Percentiles rank a stretch among this genome's conserved stretches.
phyloP scores from a whole-genome alignment of 2,888 invertebrate species.

The Allygus modestus region DNA sequence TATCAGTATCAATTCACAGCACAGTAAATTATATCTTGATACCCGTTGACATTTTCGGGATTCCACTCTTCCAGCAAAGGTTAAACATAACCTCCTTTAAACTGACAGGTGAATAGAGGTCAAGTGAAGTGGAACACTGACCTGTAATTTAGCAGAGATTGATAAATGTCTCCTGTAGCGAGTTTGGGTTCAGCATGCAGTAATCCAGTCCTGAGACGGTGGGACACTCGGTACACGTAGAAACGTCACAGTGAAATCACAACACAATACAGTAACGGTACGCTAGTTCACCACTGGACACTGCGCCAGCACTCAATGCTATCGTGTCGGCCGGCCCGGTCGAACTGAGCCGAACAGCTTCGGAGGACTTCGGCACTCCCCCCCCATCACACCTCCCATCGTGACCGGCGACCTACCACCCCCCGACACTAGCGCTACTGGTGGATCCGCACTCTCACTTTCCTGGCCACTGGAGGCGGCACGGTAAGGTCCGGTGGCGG shows the following conservation, averaged over 20 bases:
- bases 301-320: background rate
- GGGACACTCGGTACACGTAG: background rate
- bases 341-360: slow-evolving; percentile 1
- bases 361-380: background rate
- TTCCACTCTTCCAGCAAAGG: background rate
- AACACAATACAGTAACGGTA: slow-evolving; percentile 15
- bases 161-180: background rate
- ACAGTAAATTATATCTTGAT: background rate
- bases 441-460: slow-evolving; percentile 14
- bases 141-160: slow-evolving; percentile 26
- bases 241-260: background rate
- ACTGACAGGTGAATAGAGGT: slow-evolving; percentile 11
- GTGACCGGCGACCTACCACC: background rate
- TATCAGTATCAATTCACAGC: background rate
- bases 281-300: background rate
- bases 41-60: background rate
- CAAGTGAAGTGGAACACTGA: background rate
- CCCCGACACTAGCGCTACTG: slow-evolving; percentile 19
- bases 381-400: too few relatives aligned
- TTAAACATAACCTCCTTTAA: slow-evolving; percentile 24
- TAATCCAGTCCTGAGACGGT: background rate
- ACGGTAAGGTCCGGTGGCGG: background rate
- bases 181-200: background rate
- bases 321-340: slow-evolving; percentile 17
- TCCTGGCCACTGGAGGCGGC: too few relatives aligned